These are phyloP conservation scores for Dolomedes plantarius DNA, from an alignment of 2,888 invertebrate genomes.

Conservation along the genomic window DNA sequence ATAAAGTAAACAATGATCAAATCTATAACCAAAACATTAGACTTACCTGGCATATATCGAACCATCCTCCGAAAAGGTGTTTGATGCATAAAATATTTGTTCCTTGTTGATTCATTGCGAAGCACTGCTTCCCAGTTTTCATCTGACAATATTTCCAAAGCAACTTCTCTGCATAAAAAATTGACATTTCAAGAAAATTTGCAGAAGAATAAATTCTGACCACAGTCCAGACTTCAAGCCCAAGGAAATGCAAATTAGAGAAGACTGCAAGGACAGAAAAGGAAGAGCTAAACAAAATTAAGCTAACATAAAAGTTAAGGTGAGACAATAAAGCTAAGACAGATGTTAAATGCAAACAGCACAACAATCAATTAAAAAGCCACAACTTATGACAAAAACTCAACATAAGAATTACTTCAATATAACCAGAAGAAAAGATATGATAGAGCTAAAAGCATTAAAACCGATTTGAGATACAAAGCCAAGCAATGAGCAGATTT, in stretches of 20 bases:
- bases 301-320: neutral
- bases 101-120: conserved; percentile 76
- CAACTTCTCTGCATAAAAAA: conserved; percentile 76
- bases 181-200: conserved; percentile 35
- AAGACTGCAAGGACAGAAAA: conserved; percentile 38
- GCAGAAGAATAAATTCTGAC: neutral
- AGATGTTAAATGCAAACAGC: no score
- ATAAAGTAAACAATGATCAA: no score
- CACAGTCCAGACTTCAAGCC: conserved; percentile 24
- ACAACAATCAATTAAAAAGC: no score
- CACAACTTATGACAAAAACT: no score
- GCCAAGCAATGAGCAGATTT: no score
- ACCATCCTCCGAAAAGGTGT: conserved; percentile 79
- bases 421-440: no score
- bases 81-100: conserved; percentile 75
- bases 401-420: no score
- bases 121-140: conserved; percentile 77
- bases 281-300: neutral
- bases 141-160: conserved; percentile 77
- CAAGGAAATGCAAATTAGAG: conserved; percentile 13
- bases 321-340: no score
- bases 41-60: conserved; percentile 78
- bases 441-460: no score
- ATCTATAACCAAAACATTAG: no score
- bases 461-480: no score